A percentile compares a stretch with the other conserved stretches of the same genome.
Evolutionary conservation across 2,797 vertebrate genomes (phyloP).

Genomic region (Argentina silus): DNA sequence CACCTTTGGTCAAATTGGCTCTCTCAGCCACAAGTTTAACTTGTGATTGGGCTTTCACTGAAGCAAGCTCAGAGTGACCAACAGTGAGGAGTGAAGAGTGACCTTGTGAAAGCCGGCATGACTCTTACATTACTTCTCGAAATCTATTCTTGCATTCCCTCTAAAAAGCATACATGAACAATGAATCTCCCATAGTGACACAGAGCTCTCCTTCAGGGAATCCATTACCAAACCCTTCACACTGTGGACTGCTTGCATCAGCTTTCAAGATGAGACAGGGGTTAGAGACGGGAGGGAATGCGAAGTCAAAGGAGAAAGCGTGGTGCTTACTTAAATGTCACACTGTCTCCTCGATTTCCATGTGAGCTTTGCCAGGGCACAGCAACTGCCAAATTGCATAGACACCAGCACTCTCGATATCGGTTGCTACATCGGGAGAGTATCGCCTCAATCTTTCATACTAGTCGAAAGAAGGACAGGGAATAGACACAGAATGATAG

Average conservation of each 20-base stretch:
- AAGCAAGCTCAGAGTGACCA: conserved; percentile 26
- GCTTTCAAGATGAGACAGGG: conserved; percentile 43
- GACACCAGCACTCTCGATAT: conserved; percentile 25
- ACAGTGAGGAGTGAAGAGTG: conserved; percentile 22
- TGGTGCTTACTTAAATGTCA: conserved; percentile 59
- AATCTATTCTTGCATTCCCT: conserved; percentile 3
- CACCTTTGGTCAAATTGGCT: conserved; percentile 17
- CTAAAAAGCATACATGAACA: conserved; percentile 26
- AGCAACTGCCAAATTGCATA: conserved; percentile 37
- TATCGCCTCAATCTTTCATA: background rate
- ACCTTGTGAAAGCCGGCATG: conserved; percentile 37
- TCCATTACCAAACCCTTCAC: conserved; percentile 30
- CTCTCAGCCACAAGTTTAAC: conserved; percentile 23
- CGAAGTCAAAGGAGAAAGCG: conserved; percentile 47
- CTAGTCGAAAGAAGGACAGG: background rate
- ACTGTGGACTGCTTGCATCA: conserved; percentile 37
- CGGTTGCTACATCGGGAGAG: conserved; percentile 12
- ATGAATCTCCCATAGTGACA: conserved; percentile 25
- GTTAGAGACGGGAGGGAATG: conserved; percentile 29
- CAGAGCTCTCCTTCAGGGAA: conserved; percentile 28
- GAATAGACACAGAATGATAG: background rate
- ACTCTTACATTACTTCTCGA: conserved; percentile 41
- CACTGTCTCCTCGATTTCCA: conserved; percentile 59
- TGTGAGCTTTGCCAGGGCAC: conserved; percentile 41
- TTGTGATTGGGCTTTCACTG: conserved; percentile 15